Evolutionary conservation across 2,888 invertebrate genomes (phyloP).

Genomic region (Eupithecia pulchellata): DNA sequence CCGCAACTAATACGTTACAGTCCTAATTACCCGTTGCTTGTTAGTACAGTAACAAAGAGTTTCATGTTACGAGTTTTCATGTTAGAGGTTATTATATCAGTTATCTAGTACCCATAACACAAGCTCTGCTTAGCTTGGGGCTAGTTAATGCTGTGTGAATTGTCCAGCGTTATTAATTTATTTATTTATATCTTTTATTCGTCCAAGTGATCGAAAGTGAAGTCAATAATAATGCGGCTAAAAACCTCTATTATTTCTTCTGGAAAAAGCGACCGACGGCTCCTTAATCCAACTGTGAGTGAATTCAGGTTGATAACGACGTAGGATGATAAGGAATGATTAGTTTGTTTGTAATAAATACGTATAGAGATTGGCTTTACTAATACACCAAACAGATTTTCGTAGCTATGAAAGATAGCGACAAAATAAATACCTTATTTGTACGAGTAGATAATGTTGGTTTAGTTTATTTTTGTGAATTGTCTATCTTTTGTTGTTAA

Average conservation of each 20-base stretch:
- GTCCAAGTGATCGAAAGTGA: background rate
- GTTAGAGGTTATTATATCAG: too few species aligned
- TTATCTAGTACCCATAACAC: too few species aligned
- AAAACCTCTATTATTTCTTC: background rate
- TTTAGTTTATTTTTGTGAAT: background rate
- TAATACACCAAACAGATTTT: background rate
- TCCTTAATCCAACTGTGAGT: background rate
- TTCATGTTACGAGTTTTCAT: background rate
- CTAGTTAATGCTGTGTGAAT: too few species aligned
- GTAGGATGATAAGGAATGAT: background rate
- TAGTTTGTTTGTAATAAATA: background rate
- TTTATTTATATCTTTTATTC: too few species aligned
- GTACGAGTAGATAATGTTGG: background rate
- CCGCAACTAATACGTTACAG: conserved; percentile 22
- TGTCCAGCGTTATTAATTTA: too few species aligned
- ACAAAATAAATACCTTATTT: background rate
- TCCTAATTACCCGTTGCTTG: conserved; percentile 14
- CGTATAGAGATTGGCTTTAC: conserved; percentile 3
- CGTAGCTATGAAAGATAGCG: background rate
- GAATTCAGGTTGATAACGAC: background rate
- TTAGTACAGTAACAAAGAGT: conserved; percentile 1
- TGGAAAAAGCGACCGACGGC: background rate
- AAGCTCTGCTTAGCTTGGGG: too few species aligned
- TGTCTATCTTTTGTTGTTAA: background rate
- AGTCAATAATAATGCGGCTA: background rate